These are phyloP conservation scores for Clusia tigrina DNA, from an alignment of 2,888 invertebrate genomes.

Conservation along the genomic window DNA sequence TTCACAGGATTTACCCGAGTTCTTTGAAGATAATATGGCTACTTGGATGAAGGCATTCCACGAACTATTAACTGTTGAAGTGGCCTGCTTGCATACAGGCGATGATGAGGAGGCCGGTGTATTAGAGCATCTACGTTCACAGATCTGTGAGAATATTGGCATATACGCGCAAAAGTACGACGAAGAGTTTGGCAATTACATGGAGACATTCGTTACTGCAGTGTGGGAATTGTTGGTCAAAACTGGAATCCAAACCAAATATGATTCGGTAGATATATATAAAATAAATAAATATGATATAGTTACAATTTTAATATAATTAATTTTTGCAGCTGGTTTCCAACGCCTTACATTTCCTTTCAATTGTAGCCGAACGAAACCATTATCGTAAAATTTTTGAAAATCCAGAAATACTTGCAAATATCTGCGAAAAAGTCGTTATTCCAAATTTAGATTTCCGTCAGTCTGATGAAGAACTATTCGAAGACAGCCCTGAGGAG, in stretches of 20 bases:
- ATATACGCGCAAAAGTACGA: conserved; percentile 98
- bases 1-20: conserved; percentile 97
- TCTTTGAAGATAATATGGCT: conserved; percentile 97
- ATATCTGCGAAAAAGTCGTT: conserved; percentile 97
- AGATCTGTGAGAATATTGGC: conserved; percentile 94
- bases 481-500: conserved; percentile 98
- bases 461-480: conserved; percentile 93
- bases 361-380: conserved; percentile 90
- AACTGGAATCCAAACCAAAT: conserved; percentile 86
- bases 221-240: conserved; percentile 91
- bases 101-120: conserved; percentile 87
- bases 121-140: conserved; percentile 89
- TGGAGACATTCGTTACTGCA: conserved; percentile 91
- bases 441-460: conserved; percentile 98
- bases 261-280: conserved; percentile 82
- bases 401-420: conserved; percentile 83
- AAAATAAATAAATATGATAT: no score
- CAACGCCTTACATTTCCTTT: conserved; percentile 93
- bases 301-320: not conserved
- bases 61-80: conserved; percentile 79
- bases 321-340: conserved; percentile 81
- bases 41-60: conserved; percentile 95
- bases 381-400: conserved; percentile 90
- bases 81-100: conserved; percentile 78
- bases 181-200: conserved; percentile 92